These are phyloP conservation scores for Lerema accius DNA, from an alignment of 1,140 invertebrate species.

Conservation along the genomic window DNA sequence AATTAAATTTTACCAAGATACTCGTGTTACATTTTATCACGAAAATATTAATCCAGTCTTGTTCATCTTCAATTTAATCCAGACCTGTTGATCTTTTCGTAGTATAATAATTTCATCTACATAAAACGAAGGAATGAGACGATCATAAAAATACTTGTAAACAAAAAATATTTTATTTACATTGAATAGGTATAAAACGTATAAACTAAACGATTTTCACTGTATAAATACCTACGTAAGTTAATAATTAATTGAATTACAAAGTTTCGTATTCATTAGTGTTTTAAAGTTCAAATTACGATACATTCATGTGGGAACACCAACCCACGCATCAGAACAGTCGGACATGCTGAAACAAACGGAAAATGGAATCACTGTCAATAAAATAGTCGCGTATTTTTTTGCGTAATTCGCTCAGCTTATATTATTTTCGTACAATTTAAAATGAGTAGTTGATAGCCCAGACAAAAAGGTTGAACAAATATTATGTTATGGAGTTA, in stretches of 20 bases:
- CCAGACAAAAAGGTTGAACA: neutral
- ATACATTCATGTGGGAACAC: slow-evolving; percentile 87
- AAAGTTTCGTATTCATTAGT: neutral
- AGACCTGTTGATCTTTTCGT: no score
- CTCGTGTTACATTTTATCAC: no score
- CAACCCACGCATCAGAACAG: slow-evolving; percentile 72
- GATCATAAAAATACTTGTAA: neutral
- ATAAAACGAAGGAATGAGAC: neutral
- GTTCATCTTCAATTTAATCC: no score
- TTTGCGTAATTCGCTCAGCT: slow-evolving; percentile 7
- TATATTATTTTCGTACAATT: neutral
- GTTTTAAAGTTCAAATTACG: slow-evolving; percentile 82
- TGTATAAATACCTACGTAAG: slow-evolving; percentile 12
- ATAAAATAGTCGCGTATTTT: neutral
- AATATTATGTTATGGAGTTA: neutral
- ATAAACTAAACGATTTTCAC: neutral
- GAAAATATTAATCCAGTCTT: no score
- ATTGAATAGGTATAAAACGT: neutral
- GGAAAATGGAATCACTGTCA: slow-evolving; percentile 11
- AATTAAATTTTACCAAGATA: no score
- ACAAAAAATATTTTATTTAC: slow-evolving; percentile 1
- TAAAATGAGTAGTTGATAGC: neutral
- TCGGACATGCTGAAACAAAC: slow-evolving; percentile 84
- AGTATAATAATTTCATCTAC: neutral
- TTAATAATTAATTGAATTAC: neutral